A percentile compares a stretch with the other conserved stretches of the same genome.
Evolutionary conservation across 2,888 invertebrate genomes (phyloP).

Genomic region (Metellina segmentata): DNA sequence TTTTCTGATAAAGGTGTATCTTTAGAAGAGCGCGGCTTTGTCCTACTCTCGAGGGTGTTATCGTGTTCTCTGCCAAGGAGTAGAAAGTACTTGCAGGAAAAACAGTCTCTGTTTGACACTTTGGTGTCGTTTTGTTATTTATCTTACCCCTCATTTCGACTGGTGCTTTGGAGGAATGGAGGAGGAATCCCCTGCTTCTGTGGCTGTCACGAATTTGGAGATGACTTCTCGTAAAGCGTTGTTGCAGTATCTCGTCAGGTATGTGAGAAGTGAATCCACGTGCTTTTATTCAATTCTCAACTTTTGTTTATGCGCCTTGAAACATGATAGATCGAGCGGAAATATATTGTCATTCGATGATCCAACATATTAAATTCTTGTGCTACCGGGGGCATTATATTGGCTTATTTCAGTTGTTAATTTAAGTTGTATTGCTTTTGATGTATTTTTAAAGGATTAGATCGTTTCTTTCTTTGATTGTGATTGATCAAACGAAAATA

Average conservation of each 20-base stretch:
- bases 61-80: constrained; percentile 27
- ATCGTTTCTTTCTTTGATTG: too few relatives aligned
- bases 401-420: too few relatives aligned
- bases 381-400: too few relatives aligned
- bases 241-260: constrained; percentile 86
- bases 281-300: too few relatives aligned
- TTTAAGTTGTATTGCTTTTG: too few relatives aligned
- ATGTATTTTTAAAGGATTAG: too few relatives aligned
- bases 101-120: constrained; percentile 31
- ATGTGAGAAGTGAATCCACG: constrained; percentile 78
- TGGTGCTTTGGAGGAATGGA: constrained; percentile 24
- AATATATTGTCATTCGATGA: too few relatives aligned
- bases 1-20: constrained; percentile 34
- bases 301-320: too few relatives aligned
- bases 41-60: constrained; percentile 22
- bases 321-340: too few relatives aligned
- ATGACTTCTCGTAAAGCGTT: constrained; percentile 84
- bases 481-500: too few relatives aligned
- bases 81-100: constrained; percentile 15
- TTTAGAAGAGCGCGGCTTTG: constrained; percentile 24
- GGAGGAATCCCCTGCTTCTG: not conserved
- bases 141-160: not conserved
- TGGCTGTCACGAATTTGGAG: constrained; percentile 42
- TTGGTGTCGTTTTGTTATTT: constrained; percentile 27
- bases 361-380: too few relatives aligned